Base-by-base conservation (phyloP, 1,140 invertebrate species). In the Himalopsyche phryganea region DNA sequence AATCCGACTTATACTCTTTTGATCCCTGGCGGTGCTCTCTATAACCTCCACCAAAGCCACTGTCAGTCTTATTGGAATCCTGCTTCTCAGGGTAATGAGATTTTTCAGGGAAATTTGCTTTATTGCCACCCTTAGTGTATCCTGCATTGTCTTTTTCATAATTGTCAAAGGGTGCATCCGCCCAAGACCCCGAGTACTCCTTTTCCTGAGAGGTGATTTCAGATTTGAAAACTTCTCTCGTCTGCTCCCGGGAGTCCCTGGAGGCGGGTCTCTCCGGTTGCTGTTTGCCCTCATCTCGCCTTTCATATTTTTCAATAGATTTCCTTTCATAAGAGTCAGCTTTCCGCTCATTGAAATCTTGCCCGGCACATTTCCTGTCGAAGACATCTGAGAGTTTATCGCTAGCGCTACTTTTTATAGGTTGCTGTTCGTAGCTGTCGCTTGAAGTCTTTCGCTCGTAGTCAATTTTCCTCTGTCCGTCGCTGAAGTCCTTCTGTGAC, bases 221-320 rank as follows among this genome's bases (percentile, higher is more conserved):
- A n/a, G 49, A 35, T 48, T 53, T 63, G 38, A 54, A 58, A n/a
- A 33, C 36, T 0, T 79, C 80, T 0, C 72, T 69, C 49, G 75
- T 71, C 0, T 78, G 79, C 46, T 81, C 78, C 18, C 79, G 67
- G 1, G 78, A 81, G 44, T 75, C 74, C 11, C 78, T 73, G 14
- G 80, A 80, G 61, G 83, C 81, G 1, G 80, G 79, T 54, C 78
- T 69, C 3, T 77, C 73, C 0, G 79, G 79, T 4, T 76, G 73
- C 53, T 80, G 77, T 17, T 68, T 72, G 3, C 74, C 69, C 36
- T 58, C 55, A n/a, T 63, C 61, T n/a, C 56, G 18, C 19, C 48
- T 41, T 9, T 63, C 57, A 19, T 54, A 56, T 35, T 63, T 60
- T 32, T 60, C 57, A 2, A 40, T 52, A 47, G 52, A 59, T 15